Base-by-base conservation (phyloP, 35 echinoderm and acorn worm genomes). In the Ophiothrix spiculata region DNA sequence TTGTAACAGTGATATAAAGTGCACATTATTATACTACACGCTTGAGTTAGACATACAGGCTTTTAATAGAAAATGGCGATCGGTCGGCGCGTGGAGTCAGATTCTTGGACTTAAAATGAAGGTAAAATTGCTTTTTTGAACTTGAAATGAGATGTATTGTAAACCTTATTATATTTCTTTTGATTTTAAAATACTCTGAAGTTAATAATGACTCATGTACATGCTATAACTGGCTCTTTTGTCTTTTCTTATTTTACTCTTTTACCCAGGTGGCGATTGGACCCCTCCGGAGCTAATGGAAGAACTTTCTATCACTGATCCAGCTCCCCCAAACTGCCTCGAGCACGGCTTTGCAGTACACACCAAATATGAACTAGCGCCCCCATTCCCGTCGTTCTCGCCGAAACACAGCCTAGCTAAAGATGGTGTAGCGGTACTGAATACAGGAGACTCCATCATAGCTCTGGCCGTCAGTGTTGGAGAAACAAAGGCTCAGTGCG, bases 301-400 rank as follows among this genome's bases (percentile, higher is more conserved):
- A 32, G 84, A 87, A 12, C 75, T 92, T 41, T 82, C 90, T 42
- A 80, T 84, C 6, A 78, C 78, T 19, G 39, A 92, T 75, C 88
- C 91, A 2, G 75, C 89, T 33, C 89, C 92, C 73, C 96, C 96
- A 12, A 89, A 83, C 32, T 99, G 96, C 73, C 85, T 99, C 38
- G 80, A 86, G 76, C 96, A 99, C 76, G 86, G 96, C 64, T 99
- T 94, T 81, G 96, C 91, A 15, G 92, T 94, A 8, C 96, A 99
- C 82, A 99, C 96, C 29, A 91, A 93, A 46, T 99, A 91, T 38
- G 96, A 99, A 90, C 89, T 99, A 39, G 88, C 96, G 21, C 96
- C 96, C 28, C 96, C 96, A 80, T 99, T 94, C 49, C 96, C 96
- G 34, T 90, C 88, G 33, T 94, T 99, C 77, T 93, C 96, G 35